Percentiles rank a stretch among this genome's conserved stretches.
phyloP scores from a whole-genome alignment of 2,113 vertebrate species.

The Holacanthus passer region DNA sequence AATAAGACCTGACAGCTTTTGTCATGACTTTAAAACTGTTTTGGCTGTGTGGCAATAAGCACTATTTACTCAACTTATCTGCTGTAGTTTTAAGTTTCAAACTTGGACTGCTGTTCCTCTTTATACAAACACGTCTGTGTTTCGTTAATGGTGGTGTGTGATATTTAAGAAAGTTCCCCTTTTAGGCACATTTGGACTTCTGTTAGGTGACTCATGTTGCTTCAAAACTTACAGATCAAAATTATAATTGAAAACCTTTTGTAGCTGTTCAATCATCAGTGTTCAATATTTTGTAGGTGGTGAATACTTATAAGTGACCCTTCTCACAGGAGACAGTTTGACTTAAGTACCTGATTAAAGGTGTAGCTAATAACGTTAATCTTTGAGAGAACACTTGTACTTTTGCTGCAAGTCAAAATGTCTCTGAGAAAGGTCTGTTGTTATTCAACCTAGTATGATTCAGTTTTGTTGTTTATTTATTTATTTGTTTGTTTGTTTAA shows the following conservation, averaged over 20 bases:
- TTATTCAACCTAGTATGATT: no score
- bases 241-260: background rate
- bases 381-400: no score
- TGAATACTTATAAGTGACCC: background rate
- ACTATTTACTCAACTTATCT: background rate
- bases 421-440: no score
- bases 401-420: no score
- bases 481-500: no score
- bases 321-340: background rate
- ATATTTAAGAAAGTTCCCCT: background rate
- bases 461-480: no score
- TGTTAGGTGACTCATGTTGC: background rate
- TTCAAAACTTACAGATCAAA: background rate
- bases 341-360: background rate
- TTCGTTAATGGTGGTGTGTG: background rate
- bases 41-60: background rate
- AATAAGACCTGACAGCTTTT: no score
- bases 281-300: background rate
- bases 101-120: background rate
- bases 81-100: background rate
- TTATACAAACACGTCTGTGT: constrained; percentile 3
- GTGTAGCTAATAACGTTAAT: background rate
- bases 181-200: background rate
- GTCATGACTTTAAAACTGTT: background rate
- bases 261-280: background rate